Base-by-base conservation (phyloP, 2,113 vertebrate species). In the Lophochroa leadbeateri region DNA sequence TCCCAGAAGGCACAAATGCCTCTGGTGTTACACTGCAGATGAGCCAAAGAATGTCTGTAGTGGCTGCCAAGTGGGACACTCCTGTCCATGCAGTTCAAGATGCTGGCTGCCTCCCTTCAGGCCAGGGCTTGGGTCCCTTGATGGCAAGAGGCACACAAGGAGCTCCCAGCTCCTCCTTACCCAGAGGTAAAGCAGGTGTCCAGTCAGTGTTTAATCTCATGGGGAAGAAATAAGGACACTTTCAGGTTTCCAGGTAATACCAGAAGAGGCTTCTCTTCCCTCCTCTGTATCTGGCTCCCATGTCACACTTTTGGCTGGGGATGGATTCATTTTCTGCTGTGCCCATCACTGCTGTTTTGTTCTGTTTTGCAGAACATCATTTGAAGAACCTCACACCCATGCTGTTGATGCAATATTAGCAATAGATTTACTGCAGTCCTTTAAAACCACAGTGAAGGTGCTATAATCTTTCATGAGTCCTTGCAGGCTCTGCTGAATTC, bases 1-100 rank as follows among this genome's bases (percentile, higher is more conserved):
- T 24, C 41, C 47, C 6, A 17, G 18, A 68, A 3, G 11, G 39
- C 29, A 57, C 2, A 15, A 93, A 81, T 7, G 35, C 39, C 80
- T 65, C 83, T 82, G 70, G 69, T 75, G 55, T 44, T 74, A 88
- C 78, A 23, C 49, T 68, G 61, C 33, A 71, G 86, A 93, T 47
- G 72, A 91, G 81, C 86, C 83, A 92, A 88, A 88, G 72, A 93
- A 93, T 92, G 80, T 92, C 72, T 58, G 65, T 41, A 16, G n/a
- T 13, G 77, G 27, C 70, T 95, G 96, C 86, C 91, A 94, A 90
- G 60, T 57, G 15, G 57, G 80, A 92, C 28, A 29, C 74, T 86
- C 37, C 74, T 41, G 4, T 57, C 64, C 43, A 47, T 2, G 4
- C 61, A 58, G 49, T 49, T 88, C 52, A 39, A 17, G 63, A 82